phyloP scores from a whole-genome alignment of 2,888 invertebrate genomes.

The Nematopogon swammerdamellus region DNA sequence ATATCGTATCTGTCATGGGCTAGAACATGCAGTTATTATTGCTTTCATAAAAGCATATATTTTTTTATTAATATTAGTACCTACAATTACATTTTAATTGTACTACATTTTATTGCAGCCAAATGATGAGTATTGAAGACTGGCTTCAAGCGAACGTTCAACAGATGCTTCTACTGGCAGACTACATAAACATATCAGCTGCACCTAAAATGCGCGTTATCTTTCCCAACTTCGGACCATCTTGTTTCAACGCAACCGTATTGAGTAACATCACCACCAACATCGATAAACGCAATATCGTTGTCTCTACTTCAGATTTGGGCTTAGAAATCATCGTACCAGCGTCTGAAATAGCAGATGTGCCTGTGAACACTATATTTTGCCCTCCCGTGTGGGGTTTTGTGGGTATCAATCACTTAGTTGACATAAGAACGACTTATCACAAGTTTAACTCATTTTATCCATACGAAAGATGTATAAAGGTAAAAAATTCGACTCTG shows the following conservation, averaged over 20 bases:
- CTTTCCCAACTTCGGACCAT: constrained; percentile 51
- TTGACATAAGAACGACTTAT: constrained; percentile 52
- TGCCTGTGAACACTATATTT: constrained; percentile 45
- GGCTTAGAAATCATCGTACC: constrained; percentile 42
- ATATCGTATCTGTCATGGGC: too few relatives aligned
- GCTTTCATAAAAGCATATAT: too few relatives aligned
- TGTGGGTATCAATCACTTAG: constrained; percentile 50
- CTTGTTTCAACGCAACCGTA: constrained; percentile 56
- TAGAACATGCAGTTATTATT: too few relatives aligned
- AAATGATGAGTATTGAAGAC: constrained; percentile 25
- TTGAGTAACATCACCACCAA: constrained; percentile 32
- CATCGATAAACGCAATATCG: constrained; percentile 43
- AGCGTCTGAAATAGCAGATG: constrained; percentile 37
- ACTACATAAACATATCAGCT: constrained; percentile 46
- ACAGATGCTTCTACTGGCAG: constrained; percentile 36
- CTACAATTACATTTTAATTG: too few relatives aligned
- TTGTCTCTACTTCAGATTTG: constrained; percentile 55
- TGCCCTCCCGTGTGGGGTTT: constrained; percentile 66
- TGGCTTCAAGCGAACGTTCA: constrained; percentile 32
- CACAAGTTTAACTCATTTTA: constrained; percentile 48
- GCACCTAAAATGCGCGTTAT: constrained; percentile 43
- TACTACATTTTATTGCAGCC: constrained; percentile 22
- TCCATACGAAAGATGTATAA: constrained; percentile 47
- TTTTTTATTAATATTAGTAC: too few relatives aligned
- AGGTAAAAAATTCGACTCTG: constrained; percentile 44